These are phyloP conservation scores for Drosophila miranda DNA, from an alignment of 1,140 invertebrate species.

Conservation along the genomic window DNA sequence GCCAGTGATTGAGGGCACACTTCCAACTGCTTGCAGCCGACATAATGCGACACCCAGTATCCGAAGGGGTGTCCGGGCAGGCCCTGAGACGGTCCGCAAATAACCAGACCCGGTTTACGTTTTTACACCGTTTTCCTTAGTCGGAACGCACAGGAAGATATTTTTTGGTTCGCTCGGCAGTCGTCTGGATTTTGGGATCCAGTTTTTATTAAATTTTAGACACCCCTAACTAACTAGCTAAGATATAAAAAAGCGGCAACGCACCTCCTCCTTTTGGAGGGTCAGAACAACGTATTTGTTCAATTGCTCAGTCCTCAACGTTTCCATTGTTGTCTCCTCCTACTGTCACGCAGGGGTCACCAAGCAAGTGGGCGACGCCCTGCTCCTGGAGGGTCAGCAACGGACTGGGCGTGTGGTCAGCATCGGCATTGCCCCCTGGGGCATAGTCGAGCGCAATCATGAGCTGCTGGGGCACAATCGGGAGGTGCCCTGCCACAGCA, in stretches of 20 bases:
- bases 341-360: constrained; percentile 89
- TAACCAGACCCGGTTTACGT: too few species aligned
- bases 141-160: constrained; percentile 3
- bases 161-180: background rate
- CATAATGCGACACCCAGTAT: constrained; percentile 45
- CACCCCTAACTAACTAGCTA: constrained; percentile 36
- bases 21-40: constrained; percentile 44
- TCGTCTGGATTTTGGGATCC: constrained; percentile 45
- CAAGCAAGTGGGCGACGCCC: constrained; percentile 95
- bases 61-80: background rate
- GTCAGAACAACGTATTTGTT: too few species aligned
- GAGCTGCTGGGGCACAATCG: constrained; percentile 93
- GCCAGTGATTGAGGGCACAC: constrained; percentile 66
- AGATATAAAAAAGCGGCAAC: constrained; percentile 21
- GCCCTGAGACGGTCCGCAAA: background rate
- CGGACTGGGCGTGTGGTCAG: constrained; percentile 95
- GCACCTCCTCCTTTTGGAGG: too few species aligned
- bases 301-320: constrained; percentile 42
- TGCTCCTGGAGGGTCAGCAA: constrained; percentile 93
- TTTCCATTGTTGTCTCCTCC: constrained; percentile 32
- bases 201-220: constrained; percentile 72
- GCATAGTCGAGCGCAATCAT: constrained; percentile 96
- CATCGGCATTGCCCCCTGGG: constrained; percentile 99
- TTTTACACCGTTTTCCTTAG: constrained; percentile 17
- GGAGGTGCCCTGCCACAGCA: constrained; percentile 93